phyloP scores from a whole-genome alignment of 1,140 invertebrate species.

The Metopolophium dirhodum region DNA sequence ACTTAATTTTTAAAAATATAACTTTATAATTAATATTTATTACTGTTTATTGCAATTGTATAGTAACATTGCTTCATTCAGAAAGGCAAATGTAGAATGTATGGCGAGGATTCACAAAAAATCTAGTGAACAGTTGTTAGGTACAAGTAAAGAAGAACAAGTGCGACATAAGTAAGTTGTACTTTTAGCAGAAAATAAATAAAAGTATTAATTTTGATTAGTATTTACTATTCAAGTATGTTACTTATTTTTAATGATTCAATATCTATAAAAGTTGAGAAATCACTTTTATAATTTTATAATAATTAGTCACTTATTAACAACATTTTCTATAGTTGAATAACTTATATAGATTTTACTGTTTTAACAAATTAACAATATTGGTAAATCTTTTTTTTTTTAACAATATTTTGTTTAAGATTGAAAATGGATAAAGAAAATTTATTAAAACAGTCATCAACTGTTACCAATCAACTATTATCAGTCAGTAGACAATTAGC shows the following conservation, averaged over 20 bases:
- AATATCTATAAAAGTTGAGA: background rate
- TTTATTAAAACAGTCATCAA: conserved; percentile 71
- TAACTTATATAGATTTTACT: background rate
- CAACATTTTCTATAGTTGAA: background rate
- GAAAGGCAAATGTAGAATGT: conserved; percentile 77
- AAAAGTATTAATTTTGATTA: background rate
- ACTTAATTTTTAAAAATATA: background rate
- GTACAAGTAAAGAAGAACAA: conserved; percentile 68
- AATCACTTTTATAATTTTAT: background rate
- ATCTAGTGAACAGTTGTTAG: conserved; percentile 74
- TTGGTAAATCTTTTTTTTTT: background rate
- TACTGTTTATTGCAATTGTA: conserved; percentile 59
- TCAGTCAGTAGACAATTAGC: conserved; percentile 84
- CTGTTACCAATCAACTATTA: conserved; percentile 82
- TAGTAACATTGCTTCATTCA: conserved; percentile 75
- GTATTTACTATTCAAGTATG: background rate
- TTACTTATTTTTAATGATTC: background rate
- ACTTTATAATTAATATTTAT: background rate
- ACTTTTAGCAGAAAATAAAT: background rate
- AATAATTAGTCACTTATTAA: background rate
- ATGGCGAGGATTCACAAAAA: conserved; percentile 78
- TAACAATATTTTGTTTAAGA: conserved; percentile 57
- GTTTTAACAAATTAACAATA: background rate
- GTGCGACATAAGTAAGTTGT: conserved; percentile 65
- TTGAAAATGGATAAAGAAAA: conserved; percentile 71